phyloP scores from a whole-genome alignment of 2,888 invertebrate species.

The Spisula subtruncata region DNA sequence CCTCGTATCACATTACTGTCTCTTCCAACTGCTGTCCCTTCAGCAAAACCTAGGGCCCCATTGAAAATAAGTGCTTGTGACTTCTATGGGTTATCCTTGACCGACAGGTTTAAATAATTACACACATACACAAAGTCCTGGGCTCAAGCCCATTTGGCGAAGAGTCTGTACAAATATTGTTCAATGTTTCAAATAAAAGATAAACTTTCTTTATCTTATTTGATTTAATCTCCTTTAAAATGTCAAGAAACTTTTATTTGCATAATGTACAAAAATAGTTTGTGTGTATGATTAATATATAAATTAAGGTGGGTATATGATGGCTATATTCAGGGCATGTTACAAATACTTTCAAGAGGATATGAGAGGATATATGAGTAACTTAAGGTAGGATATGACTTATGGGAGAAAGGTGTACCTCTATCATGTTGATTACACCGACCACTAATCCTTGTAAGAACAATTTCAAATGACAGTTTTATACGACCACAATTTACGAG shows the following conservation, averaged over 20 bases:
- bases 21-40: too few relatives aligned
- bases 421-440: not conserved
- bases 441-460: not conserved
- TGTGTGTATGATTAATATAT: not conserved
- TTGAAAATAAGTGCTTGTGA: too few relatives aligned
- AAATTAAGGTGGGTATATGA: not conserved
- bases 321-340: not conserved
- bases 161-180: too few relatives aligned
- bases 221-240: not conserved
- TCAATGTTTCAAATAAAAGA: not conserved
- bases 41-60: too few relatives aligned
- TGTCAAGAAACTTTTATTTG: not conserved
- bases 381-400: not conserved
- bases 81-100: too few relatives aligned
- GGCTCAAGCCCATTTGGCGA: too few relatives aligned
- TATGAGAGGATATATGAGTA: too few relatives aligned
- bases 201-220: not conserved
- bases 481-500: not conserved
- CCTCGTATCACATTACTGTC: too few relatives aligned
- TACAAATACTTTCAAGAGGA: not conserved
- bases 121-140: too few relatives aligned
- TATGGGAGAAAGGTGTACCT: not conserved
- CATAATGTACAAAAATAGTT: not conserved
- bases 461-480: not conserved
- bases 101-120: too few relatives aligned